Base-by-base conservation (phyloP, 30 jellyfish, hydroid and myxozoan species). In the Nemopilema nomurai region DNA sequence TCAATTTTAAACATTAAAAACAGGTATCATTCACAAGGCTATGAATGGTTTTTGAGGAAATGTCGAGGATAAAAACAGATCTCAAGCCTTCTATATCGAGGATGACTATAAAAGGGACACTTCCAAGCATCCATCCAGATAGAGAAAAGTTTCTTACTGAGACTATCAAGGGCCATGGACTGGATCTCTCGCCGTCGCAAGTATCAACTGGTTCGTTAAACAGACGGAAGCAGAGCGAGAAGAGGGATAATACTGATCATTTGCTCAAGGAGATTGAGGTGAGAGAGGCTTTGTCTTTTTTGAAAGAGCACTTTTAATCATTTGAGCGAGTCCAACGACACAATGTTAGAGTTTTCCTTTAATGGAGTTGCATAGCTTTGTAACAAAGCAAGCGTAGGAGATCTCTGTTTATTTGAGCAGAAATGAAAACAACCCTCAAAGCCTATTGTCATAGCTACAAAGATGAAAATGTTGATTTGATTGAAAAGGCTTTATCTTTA, bases 251-350 rank as follows among this genome's bases (percentile, higher is more conserved):
- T 24, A 71, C 72, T 22, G 93, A 84, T 28, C 87, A 84, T 23
- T 53, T 84, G 68, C 74, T 84, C 41, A 84, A 74, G 76, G 93
- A 84, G 76, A 84, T 84, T 16, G 93, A 84, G 93, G 93, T 84
- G 71, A 31, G 49, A 22, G 9, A n/a, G n/a, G 6, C 57, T 41
- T 41, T 41, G 57, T 41, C 13, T 3, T 41, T 41, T 41, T n/a
- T n/a, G n/a, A n/a, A n/a, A n/a, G n/a, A n/a, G n/a, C n/a, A n/a
- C n/a, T n/a, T n/a, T n/a, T n/a, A n/a, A n/a, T n/a, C 57, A 6
- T 13, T 41, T 41, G 57, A 41, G 57, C 13, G 57, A 13, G 57
- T 41, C 57, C 57, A 41, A 3, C 57, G 57, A 41, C 57, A 41
- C 13, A 41, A 41, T 41, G 13, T 41, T 41, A 13, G 6, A 13